These are phyloP conservation scores for Biston betularia DNA, from an alignment of 2,888 invertebrate genomes.

Conservation along the genomic window DNA sequence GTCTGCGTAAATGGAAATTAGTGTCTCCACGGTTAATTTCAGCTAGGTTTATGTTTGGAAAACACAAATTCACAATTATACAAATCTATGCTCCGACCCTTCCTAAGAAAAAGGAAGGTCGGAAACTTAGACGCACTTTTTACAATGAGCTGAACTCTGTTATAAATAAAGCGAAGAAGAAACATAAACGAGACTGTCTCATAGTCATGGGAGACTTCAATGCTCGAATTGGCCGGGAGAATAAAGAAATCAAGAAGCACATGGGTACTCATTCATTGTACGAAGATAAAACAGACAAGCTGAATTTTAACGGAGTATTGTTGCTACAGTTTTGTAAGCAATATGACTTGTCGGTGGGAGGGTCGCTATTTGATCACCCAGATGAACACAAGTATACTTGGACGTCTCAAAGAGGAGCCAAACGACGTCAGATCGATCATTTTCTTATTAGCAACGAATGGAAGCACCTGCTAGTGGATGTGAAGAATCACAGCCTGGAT, in stretches of 20 bases:
- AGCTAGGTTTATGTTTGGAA: not conserved
- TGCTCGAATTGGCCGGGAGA: not conserved
- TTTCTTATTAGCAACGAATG: not conserved
- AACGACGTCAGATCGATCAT: not conserved
- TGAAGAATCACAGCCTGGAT: not conserved
- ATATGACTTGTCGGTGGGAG: not conserved
- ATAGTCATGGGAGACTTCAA: slow-evolving; percentile 7
- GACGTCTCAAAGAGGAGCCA: not conserved
- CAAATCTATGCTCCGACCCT: slow-evolving; percentile 2
- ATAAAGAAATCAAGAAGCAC: not conserved
- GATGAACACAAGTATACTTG: not conserved
- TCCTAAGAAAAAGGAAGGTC: not conserved
- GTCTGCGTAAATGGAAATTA: not conserved
- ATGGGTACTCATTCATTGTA: not conserved
- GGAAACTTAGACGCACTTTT: not conserved
- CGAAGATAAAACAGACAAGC: not conserved
- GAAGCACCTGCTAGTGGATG: not conserved
- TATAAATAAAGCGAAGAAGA: not conserved
- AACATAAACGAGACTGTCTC: not conserved
- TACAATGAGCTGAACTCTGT: not conserved
- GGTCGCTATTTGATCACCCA: not conserved
- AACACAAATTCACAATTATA: not conserved
- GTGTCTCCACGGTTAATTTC: not conserved
- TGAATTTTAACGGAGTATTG: not conserved
- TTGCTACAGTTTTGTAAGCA: not conserved